Evolutionary conservation across 2,113 vertebrate genomes (phyloP), one percentile per base, ranked within the genome.

Genomic region (Podilymbus podiceps): DNA sequence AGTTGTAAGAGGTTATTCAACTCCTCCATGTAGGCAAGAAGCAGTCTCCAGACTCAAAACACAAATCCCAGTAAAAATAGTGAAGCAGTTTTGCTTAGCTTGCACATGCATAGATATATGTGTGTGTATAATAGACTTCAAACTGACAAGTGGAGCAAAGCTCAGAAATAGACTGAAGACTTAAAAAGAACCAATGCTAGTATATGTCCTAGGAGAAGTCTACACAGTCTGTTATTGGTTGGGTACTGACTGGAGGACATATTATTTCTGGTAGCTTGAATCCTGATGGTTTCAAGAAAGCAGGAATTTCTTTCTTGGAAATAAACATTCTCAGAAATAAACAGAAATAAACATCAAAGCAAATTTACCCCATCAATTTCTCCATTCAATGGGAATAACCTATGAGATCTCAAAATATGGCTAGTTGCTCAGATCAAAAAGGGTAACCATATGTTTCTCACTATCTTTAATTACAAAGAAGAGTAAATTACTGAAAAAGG

Each of bases 391-490:
- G 42, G 49, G 49, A 95, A 79, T 79, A 96, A 93, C 49, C 59
- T 86, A 59, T 52, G 58, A 72, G 74, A 83, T 94, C 71, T 91
- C 86, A 91, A 94, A 97, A 85, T 78, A 89, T 38, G 25, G 24
- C 40, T 72, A 53, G 11, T 60, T 88, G 17, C 56, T 89, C 40
- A 72, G 81, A 94, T 76, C 69, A 93, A 49, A 95, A 89, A 73
- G 53, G 53, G 46, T 64, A 76, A 60, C 85, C 83, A 86, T 86
- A 60, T 87, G 72, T 90, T 96, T 94, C 88, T 95, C 60, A 82
- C 94, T 92, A 73, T 72, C 3, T 12, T 69, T 93, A 97, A 93
- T 95, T 96, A 93, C 73, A 90, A 93, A 92, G 91, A 89, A 81
- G 68, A 92, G 66, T 85, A 93, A 89, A 89, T 94, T 94, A 89